phyloP scores from a whole-genome alignment of 35 echinoderm and acorn worm genomes.

The Ptychodera flava region DNA sequence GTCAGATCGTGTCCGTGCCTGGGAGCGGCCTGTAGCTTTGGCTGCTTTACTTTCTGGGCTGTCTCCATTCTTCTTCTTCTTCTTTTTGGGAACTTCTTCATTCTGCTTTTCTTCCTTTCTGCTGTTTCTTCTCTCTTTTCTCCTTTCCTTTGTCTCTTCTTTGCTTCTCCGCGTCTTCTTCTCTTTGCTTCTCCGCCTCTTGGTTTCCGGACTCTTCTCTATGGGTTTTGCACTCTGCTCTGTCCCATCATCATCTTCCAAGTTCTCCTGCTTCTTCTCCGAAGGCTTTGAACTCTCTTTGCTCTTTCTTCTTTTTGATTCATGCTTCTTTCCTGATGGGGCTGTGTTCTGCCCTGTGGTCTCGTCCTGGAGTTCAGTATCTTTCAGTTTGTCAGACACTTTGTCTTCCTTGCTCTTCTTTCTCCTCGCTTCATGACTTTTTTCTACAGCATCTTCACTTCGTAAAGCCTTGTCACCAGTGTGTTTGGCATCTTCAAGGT shows the following conservation, averaged over 20 bases:
- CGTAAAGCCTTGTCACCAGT: background rate
- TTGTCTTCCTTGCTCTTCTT: constrained; percentile 3
- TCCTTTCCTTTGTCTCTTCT: too few relatives aligned
- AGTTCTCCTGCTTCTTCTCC: too few relatives aligned
- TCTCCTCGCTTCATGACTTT: background rate
- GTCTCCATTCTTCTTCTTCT: background rate
- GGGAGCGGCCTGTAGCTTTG: background rate
- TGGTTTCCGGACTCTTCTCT: too few relatives aligned
- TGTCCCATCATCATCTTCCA: too few relatives aligned
- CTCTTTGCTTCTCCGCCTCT: too few relatives aligned
- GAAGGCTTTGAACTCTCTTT: background rate
- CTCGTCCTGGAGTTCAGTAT: background rate
- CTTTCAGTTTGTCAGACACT: too few relatives aligned
- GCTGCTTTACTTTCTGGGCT: background rate
- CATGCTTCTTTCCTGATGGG: background rate
- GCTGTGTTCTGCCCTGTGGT: background rate
- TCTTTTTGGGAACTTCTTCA: background rate
- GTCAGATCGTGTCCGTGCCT: too few relatives aligned
- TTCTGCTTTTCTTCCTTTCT: background rate
- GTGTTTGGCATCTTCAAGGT: background rate
- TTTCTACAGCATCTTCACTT: background rate
- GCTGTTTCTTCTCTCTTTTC: background rate
- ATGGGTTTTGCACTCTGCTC: too few relatives aligned
- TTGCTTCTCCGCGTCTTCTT: too few relatives aligned
- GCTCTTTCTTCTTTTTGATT: background rate